phyloP scores from a whole-genome alignment of 2,113 vertebrate species.

The Otolemur garnettii region DNA sequence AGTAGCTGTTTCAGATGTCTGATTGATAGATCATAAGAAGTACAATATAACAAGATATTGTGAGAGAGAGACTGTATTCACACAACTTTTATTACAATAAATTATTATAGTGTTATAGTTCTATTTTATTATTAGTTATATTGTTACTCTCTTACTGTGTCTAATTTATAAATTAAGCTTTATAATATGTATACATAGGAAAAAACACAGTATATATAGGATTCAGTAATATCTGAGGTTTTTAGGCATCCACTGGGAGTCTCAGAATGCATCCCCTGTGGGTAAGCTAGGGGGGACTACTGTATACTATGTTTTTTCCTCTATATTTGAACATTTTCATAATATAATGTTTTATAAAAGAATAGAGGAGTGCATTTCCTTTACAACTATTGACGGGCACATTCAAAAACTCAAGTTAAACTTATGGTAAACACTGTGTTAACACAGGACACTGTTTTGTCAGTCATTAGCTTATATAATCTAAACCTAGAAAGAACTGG shows the following conservation, averaged over 20 bases:
- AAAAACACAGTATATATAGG: background rate
- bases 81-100: background rate
- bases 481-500: constrained; percentile 27
- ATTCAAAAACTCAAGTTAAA: constrained; percentile 48
- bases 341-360: constrained; percentile 30
- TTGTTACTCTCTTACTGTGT: background rate
- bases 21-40: background rate
- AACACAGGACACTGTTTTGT: constrained; percentile 49
- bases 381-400: constrained; percentile 9
- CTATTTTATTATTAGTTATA: background rate
- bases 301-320: background rate
- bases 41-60: background rate
- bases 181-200: background rate
- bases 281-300: background rate
- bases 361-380: constrained; percentile 43
- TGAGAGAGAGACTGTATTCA: background rate
- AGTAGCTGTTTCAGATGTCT: background rate
- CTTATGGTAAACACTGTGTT: constrained; percentile 2
- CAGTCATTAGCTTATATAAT: background rate
- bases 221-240: background rate
- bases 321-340: constrained; percentile 20
- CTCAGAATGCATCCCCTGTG: background rate
- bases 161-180: background rate
- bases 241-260: background rate
- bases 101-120: background rate